Evolutionary conservation across 2,113 vertebrate genomes (phyloP).

Genomic region (Cariama cristata): DNA sequence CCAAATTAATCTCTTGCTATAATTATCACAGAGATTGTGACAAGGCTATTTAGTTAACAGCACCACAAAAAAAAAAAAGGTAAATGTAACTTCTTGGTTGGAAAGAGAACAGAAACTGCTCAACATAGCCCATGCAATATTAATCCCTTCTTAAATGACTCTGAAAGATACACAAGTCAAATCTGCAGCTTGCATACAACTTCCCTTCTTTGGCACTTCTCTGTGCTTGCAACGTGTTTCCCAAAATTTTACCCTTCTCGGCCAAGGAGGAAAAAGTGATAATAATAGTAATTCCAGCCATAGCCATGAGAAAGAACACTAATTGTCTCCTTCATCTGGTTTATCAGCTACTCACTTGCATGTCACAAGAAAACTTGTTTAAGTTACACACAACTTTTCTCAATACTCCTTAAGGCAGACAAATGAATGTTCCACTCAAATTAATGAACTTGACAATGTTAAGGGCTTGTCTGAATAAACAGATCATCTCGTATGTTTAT

Average conservation of each 20-base stretch:
- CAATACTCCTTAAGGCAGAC: neutral
- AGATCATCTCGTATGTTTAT: rapidly evolving
- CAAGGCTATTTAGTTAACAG: neutral
- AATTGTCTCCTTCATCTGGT: neutral
- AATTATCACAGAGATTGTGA: neutral
- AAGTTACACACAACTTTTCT: neutral
- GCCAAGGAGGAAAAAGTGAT: neutral
- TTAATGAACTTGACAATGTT: neutral
- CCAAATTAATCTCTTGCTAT: neutral
- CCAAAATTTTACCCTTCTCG: neutral
- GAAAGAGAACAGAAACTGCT: neutral
- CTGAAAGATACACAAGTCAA: neutral
- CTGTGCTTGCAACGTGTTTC: rapidly evolving
- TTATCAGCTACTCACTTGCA: neutral
- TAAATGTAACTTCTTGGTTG: neutral
- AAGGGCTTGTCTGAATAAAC: too few relatives aligned
- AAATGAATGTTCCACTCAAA: neutral
- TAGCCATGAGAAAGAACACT: neutral
- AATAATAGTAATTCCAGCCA: neutral
- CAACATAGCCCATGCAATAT: rapidly evolving
- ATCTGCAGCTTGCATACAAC: neutral
- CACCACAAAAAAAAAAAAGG: neutral
- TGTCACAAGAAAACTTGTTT: neutral
- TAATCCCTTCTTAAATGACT: neutral
- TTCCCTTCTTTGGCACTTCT: neutral